These are phyloP conservation scores for Oryzias woworae DNA, from an alignment of 2,113 vertebrate genomes.

Conservation along the genomic window DNA sequence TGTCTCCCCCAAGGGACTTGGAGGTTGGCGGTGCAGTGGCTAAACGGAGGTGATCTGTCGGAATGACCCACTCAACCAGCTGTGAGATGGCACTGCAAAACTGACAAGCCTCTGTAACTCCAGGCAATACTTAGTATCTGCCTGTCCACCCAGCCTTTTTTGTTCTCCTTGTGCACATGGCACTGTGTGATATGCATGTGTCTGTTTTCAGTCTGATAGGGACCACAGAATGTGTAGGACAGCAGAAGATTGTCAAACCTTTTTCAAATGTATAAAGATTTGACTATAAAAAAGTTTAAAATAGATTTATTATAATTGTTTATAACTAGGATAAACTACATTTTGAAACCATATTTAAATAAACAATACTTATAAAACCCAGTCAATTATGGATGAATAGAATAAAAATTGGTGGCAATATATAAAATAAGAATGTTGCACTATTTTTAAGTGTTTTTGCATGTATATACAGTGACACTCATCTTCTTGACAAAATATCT, in stretches of 20 bases:
- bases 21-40: conserved; percentile 35
- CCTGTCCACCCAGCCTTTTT: conserved; percentile 60
- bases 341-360: background rate
- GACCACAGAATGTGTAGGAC: conserved; percentile 63
- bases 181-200: conserved; percentile 75
- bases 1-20: conserved; percentile 41
- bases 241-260: conserved; percentile 15
- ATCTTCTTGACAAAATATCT: too few species aligned
- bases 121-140: conserved; percentile 73
- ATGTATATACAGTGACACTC: too few species aligned
- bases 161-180: conserved; percentile 41
- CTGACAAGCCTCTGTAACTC: conserved; percentile 71
- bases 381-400: too few species aligned
- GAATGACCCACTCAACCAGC: conserved; percentile 52
- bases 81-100: conserved; percentile 58
- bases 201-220: conserved; percentile 73
- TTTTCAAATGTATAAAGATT: too few species aligned
- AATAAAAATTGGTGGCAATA: too few species aligned
- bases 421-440: too few species aligned
- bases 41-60: conserved; percentile 67
- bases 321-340: background rate
- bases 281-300: too few species aligned
- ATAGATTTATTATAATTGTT: conserved; percentile 22
- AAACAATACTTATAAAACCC: background rate
- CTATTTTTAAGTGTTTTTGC: too few species aligned